A percentile compares a stretch with the other conserved stretches of the same genome.
These are phyloP conservation scores for Drosophila niveifrons DNA, from an alignment of 2,888 invertebrate genomes.

Conservation along the genomic window DNA sequence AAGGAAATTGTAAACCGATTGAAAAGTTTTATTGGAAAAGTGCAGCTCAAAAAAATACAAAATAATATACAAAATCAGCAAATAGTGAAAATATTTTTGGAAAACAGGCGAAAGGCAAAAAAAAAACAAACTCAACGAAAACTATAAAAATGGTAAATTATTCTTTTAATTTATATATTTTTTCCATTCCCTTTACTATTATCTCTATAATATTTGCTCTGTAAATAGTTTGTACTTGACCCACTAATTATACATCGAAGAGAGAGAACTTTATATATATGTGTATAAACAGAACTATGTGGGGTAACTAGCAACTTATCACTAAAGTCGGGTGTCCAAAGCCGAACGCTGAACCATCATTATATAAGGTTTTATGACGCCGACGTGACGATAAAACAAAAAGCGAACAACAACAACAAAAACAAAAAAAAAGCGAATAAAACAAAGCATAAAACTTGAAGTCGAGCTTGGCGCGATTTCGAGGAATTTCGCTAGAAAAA, in stretches of 20 bases:
- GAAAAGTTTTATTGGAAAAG: conserved; percentile 38
- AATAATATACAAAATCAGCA: not conserved
- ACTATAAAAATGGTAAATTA: conserved; percentile 51
- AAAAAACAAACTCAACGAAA: conserved; percentile 7
- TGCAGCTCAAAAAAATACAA: not conserved
- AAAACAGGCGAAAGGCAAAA: conserved; percentile 18
- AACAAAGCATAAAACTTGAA: conserved; percentile 13
- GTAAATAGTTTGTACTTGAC: conserved; percentile 62
- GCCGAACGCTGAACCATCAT: conserved; percentile 37
- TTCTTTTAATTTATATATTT: not conserved
- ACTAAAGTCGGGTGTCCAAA: conserved; percentile 11
- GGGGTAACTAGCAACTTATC: conserved; percentile 31
- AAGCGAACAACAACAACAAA: conserved; percentile 17
- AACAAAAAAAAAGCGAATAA: conserved; percentile 7
- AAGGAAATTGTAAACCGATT: conserved; percentile 56
- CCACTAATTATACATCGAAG: conserved; percentile 64
- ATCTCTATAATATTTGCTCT: not conserved
- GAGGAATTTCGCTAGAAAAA: conserved; percentile 14
- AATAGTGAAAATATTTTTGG: conserved; percentile 6
- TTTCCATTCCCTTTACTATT: conserved; percentile 19
- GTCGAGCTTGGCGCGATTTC: conserved; percentile 27
- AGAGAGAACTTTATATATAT: no score
- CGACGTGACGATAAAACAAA: conserved; percentile 69
- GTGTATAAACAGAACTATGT: not conserved
- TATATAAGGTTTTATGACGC: conserved; percentile 66